Conservation (phyloP, 2,113 vertebrate genomes). For the Chrysemys picta region DNA sequence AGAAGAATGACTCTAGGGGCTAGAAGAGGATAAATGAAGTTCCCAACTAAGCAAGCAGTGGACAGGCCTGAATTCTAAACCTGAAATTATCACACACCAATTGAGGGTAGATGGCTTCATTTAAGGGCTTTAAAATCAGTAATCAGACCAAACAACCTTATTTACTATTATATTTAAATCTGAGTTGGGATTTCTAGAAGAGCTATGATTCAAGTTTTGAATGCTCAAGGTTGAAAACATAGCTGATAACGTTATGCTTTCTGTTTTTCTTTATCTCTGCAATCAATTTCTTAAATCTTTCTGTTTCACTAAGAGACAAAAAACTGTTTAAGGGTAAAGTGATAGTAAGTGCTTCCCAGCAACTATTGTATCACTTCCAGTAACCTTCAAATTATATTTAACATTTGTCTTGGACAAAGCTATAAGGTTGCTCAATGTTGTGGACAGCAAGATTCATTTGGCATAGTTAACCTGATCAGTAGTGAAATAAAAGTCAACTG, state of each 20-base stretch:
- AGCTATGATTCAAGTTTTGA: background rate
- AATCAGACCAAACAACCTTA: background rate
- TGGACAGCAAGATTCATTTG: constrained; percentile 63
- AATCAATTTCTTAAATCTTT: constrained; percentile 63
- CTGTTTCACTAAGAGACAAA: constrained; percentile 34
- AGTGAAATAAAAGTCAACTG: constrained; percentile 68
- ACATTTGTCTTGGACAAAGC: constrained; percentile 63
- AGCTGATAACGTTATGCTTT: constrained; percentile 21
- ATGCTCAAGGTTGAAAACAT: background rate
- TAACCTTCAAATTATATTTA: constrained; percentile 73
- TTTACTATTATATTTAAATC: background rate
- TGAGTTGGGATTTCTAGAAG: background rate
- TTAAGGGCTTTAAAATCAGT: background rate
- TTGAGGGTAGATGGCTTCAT: background rate
- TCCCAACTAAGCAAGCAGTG: background rate
- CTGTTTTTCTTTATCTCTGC: constrained; percentile 18
- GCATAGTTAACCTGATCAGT: constrained; percentile 59
- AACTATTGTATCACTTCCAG: constrained; percentile 56
- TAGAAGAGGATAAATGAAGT: background rate
- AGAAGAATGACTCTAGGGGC: background rate
- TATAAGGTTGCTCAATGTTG: constrained; percentile 34
- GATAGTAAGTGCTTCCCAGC: constrained; percentile 68
- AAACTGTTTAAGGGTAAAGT: constrained; percentile 56
- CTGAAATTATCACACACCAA: background rate
- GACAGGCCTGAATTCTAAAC: background rate